Percentiles rank a stretch among this genome's conserved stretches.
phyloP scores from a whole-genome alignment of 2,113 vertebrate species.

The Nibea albiflora region DNA sequence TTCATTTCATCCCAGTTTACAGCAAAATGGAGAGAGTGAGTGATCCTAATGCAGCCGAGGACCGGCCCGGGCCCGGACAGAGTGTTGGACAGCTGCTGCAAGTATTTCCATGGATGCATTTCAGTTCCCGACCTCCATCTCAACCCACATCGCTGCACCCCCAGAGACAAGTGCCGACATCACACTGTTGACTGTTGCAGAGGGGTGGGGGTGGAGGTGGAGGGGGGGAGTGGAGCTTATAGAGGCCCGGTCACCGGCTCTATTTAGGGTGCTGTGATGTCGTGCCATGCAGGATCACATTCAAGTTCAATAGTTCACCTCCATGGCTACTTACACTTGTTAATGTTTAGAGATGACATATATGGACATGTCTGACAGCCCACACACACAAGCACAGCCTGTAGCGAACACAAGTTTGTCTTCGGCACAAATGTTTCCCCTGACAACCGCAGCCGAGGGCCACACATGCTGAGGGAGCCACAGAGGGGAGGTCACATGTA shows the following conservation, averaged over 20 bases:
- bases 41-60: slow-evolving; percentile 76
- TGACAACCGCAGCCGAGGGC: slow-evolving; percentile 69
- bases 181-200: slow-evolving; percentile 66
- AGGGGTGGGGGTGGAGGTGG: not conserved
- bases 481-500: slow-evolving; percentile 56
- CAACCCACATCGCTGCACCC: slow-evolving; percentile 76
- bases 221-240: slow-evolving; percentile 8
- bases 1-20: slow-evolving; percentile 75
- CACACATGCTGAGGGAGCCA: slow-evolving; percentile 83
- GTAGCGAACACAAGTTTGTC: slow-evolving; percentile 66
- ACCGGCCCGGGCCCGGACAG: slow-evolving; percentile 44
- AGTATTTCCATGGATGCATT: slow-evolving; percentile 79
- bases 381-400: slow-evolving; percentile 68
- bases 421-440: slow-evolving; percentile 78
- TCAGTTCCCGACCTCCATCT: slow-evolving; percentile 78
- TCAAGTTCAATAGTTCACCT: slow-evolving; percentile 85
- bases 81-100: slow-evolving; percentile 80
- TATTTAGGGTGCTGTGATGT: slow-evolving; percentile 73
- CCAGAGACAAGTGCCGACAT: slow-evolving; percentile 72
- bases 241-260: slow-evolving; percentile 52
- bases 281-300: slow-evolving; percentile 75
- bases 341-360: slow-evolving; percentile 72
- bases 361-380: slow-evolving; percentile 58
- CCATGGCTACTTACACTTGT: slow-evolving; percentile 59
- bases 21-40: slow-evolving; percentile 77